phyloP scores from a whole-genome alignment of 1,140 invertebrate species.

The Camponotus vicinus region DNA sequence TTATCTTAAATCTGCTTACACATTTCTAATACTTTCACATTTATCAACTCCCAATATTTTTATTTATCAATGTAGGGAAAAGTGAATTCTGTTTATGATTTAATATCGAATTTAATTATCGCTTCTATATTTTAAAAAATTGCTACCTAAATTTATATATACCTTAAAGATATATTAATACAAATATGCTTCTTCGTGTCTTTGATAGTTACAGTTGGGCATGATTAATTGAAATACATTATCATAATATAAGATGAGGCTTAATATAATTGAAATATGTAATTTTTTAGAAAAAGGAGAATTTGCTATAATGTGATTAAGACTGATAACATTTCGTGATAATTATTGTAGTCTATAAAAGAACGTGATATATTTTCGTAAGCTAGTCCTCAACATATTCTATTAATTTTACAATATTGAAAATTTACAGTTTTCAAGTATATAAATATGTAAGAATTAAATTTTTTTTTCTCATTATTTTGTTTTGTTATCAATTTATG shows the following conservation, averaged over 20 bases:
- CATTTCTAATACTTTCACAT: neutral
- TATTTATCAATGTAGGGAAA: constrained; percentile 12
- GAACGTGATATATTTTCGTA: constrained; percentile 81
- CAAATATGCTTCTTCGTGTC: neutral
- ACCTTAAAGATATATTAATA: constrained; percentile 13
- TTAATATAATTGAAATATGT: constrained; percentile 54
- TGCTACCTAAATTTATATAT: constrained; percentile 1
- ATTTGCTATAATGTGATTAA: constrained; percentile 73
- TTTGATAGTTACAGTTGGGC: constrained; percentile 19
- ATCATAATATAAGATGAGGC: neutral
- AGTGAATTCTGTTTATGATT: neutral
- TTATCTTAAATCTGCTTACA: constrained; percentile 70
- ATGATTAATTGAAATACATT: constrained; percentile 55
- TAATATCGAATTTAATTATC: constrained; percentile 11
- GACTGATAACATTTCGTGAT: constrained; percentile 79
- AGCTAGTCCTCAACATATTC: constrained; percentile 75
- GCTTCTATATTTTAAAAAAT: constrained; percentile 8
- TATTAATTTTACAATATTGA: constrained; percentile 60
- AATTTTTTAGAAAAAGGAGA: constrained; percentile 61
- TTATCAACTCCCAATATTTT: neutral
- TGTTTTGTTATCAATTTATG: constrained; percentile 17
- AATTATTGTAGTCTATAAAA: constrained; percentile 71
- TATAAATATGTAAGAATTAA: constrained; percentile 27
- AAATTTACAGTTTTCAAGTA: constrained; percentile 22
- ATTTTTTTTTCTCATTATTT: constrained; percentile 24